Conservation (phyloP, 1,140 invertebrate species). For the Drosophila triauraria region DNA sequence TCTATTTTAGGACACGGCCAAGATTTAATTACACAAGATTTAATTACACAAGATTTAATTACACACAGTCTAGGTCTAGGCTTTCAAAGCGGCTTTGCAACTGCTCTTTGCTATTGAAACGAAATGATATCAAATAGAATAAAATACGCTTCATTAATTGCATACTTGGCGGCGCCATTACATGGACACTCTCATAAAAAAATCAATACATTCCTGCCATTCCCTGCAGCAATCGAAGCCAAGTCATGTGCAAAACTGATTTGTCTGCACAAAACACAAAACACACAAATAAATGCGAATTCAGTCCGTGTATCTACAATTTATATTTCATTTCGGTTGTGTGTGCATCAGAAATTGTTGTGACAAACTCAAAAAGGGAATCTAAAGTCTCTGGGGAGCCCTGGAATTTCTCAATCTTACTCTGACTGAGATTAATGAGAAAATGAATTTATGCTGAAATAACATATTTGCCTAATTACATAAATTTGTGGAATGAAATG, state of each 20-base stretch:
- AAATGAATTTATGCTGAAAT: slow-evolving; percentile 7
- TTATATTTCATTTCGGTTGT: slow-evolving; percentile 14
- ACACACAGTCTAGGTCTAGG: slow-evolving; percentile 17
- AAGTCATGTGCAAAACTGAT: slow-evolving; percentile 52
- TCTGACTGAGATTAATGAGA: not conserved
- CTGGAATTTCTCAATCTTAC: not conserved
- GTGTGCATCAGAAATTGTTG: slow-evolving; percentile 26
- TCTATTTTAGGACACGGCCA: slow-evolving; percentile 11
- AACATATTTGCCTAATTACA: not conserved
- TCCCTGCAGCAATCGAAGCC: not conserved
- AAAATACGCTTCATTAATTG: slow-evolving; percentile 48
- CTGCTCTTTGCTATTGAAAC: slow-evolving; percentile 5
- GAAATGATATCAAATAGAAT: slow-evolving; percentile 36
- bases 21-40: slow-evolving; percentile 23
- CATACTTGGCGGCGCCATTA: slow-evolving; percentile 46
- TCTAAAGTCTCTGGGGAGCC: slow-evolving; percentile 6
- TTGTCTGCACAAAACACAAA: slow-evolving; percentile 21
- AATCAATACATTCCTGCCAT: slow-evolving; percentile 43
- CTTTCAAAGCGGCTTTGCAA: slow-evolving; percentile 7
- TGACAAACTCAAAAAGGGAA: slow-evolving; percentile 20
- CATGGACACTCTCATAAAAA: slow-evolving; percentile 26
- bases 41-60: slow-evolving; percentile 21
- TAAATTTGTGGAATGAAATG: not conserved
- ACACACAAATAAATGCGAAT: not conserved
- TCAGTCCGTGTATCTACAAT: not conserved